Evolutionary conservation across 2,113 vertebrate species (phyloP).

Genomic region (Macrotus californicus): DNA sequence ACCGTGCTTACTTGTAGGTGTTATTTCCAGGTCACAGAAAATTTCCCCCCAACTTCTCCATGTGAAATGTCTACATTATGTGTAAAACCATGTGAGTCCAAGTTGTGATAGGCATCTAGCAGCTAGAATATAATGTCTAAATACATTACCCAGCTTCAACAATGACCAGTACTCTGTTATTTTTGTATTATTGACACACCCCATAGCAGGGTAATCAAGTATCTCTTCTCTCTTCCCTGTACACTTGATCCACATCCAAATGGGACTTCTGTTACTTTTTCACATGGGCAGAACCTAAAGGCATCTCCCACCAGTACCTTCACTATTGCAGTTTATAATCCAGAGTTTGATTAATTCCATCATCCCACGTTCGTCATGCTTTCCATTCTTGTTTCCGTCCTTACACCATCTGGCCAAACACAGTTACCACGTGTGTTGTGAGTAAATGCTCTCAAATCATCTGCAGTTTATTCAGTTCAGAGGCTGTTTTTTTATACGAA

Average conservation of each 20-base stretch:
- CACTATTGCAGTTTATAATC: not conserved
- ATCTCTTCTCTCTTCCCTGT: not conserved
- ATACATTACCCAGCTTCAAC: not conserved
- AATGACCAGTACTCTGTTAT: not conserved
- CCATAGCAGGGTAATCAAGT: not conserved
- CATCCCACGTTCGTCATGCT: not conserved
- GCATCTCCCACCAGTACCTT: no score
- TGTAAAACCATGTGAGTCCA: not conserved
- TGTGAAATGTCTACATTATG: not conserved
- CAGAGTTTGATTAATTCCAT: not conserved
- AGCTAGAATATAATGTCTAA: not conserved
- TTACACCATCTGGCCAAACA: not conserved
- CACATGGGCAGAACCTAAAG: not conserved
- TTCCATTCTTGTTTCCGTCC: not conserved
- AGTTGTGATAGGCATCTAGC: not conserved
- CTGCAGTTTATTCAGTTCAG: not conserved
- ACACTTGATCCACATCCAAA: not conserved
- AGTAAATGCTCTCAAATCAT: not conserved
- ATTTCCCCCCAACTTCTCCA: not conserved
- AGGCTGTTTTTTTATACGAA: not conserved
- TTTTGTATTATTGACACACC: not conserved
- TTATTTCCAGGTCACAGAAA: constrained; percentile 21
- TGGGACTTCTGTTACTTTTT: not conserved
- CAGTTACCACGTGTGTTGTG: not conserved
- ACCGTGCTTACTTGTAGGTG: not conserved